Evolutionary conservation across 2,797 vertebrate genomes (phyloP).

Genomic region (Epinephelus coioides): DNA sequence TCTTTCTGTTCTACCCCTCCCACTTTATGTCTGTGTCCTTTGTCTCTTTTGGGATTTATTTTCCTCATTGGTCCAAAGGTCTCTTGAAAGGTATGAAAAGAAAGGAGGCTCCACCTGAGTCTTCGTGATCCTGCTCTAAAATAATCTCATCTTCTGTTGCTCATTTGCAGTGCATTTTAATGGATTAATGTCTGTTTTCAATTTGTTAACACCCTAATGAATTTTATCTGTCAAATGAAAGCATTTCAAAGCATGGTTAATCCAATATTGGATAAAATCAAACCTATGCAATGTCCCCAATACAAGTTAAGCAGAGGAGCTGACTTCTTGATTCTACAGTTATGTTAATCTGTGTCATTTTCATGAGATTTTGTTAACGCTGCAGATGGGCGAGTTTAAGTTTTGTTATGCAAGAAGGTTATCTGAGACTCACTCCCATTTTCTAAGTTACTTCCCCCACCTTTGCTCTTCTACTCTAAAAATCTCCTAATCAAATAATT

Average conservation of each 20-base stretch:
- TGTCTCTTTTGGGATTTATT: slow-evolving; percentile 66
- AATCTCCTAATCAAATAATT: slow-evolving; percentile 59
- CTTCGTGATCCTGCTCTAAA: slow-evolving; percentile 35
- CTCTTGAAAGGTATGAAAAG: slow-evolving; percentile 88
- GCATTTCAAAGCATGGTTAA: not conserved
- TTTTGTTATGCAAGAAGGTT: slow-evolving; percentile 27
- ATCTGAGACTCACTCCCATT: slow-evolving; percentile 20
- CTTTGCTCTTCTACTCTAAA: slow-evolving; percentile 26
- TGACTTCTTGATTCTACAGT: slow-evolving; percentile 10
- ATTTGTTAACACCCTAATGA: not conserved
- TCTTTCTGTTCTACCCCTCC: slow-evolving; percentile 75
- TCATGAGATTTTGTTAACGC: not conserved
- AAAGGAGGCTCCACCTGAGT: slow-evolving; percentile 37
- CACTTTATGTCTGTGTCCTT: slow-evolving; percentile 81
- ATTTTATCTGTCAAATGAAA: not conserved
- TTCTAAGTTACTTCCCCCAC: slow-evolving; percentile 5
- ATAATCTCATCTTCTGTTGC: slow-evolving; percentile 4
- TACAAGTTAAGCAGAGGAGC: not conserved
- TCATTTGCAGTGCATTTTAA: slow-evolving; percentile 64
- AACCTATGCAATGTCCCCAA: not conserved
- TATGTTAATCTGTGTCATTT: slow-evolving; percentile 9
- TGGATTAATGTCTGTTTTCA: slow-evolving; percentile 48
- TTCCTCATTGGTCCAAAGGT: slow-evolving; percentile 84
- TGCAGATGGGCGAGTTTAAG: not conserved
- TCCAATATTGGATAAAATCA: not conserved